Base-by-base conservation (phyloP, 2,113 vertebrate species). In the Glareola pratincola region DNA sequence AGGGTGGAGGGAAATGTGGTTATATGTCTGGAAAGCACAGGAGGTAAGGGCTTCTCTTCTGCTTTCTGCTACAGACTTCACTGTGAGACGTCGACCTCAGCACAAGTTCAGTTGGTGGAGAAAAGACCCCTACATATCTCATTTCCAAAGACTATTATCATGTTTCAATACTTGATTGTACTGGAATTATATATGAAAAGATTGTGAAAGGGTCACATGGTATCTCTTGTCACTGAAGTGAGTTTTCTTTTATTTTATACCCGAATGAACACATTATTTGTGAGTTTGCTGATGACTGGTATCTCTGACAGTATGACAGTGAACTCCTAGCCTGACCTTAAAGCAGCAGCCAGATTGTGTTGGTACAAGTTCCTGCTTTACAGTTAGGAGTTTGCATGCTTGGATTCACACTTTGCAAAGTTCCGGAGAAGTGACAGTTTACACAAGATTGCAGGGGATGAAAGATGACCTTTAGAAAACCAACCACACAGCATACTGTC, bases 401-500 rank as follows among this genome's bases (percentile, higher is more conserved):
- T 89, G 68, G 91, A 81, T 63, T 91, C 81, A 81, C 41, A 26
- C 60, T 91, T 78, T 59, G 47, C 59, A 91, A 81, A 95, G 69
- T 51, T 50, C 77, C 59, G 41, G 37, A 85, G 60, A 84, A 87
- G 56, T n/a, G 81, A 74, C 68, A 94, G 76, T 75, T 82, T 67
- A 67, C 59, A 91, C 7, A 63, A 71, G 77, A 43, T 47, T 57
- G 34, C 69, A 82, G 51, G 10, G 51, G 37, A 67, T 89, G 63
- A 93, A 92, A 92, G 50, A 71, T 41, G 60, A 90, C 73, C n/a
- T 94, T 95, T 78, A 85, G 89, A 71, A 84, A 87, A 53, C 29
- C 41, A 22, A 53, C 29, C 41, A 22, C 54, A 89, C 14, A 17
- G 41, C 22, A 50, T 26, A 37, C 53, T 60, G 48, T 73, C 59